Evolutionary conservation across 2,888 invertebrate species (phyloP).

Genomic region (Eupithecia insigniata): DNA sequence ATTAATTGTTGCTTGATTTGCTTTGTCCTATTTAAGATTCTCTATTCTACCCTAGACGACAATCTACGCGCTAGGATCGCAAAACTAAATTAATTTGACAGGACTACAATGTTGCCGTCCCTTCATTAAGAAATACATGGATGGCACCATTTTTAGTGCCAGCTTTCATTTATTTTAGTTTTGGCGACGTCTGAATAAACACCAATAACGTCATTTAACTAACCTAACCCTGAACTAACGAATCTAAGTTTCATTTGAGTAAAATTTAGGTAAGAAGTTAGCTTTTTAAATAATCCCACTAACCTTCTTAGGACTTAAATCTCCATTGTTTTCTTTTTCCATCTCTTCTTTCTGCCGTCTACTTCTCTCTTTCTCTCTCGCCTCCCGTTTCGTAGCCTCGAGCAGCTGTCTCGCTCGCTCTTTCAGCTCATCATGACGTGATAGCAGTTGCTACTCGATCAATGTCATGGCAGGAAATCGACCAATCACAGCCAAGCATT

Average conservation of each 20-base stretch:
- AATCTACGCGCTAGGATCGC: too few species aligned
- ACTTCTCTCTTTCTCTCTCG: constrained; percentile 76
- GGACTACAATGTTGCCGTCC: too few species aligned
- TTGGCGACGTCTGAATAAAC: too few species aligned
- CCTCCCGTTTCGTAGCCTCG: constrained; percentile 90
- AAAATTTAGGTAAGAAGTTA: neutral
- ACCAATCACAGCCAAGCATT: constrained; percentile 18
- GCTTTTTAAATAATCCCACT: neutral
- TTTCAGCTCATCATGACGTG: constrained; percentile 92
- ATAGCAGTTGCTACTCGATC: constrained; percentile 86
- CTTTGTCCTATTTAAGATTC: too few species aligned
- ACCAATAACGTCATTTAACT: too few species aligned
- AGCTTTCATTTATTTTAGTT: too few species aligned
- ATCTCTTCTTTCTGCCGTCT: constrained; percentile 68
- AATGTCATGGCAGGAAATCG: constrained; percentile 29
- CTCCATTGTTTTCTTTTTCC: constrained; percentile 85
- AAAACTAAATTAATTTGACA: too few species aligned
- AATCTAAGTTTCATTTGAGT: neutral
- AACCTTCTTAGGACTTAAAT: constrained; percentile 72
- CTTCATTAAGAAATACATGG: too few species aligned
- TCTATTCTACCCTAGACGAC: too few species aligned
- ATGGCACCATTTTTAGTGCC: too few species aligned
- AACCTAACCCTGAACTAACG: too few species aligned
- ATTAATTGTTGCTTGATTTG: too few species aligned
- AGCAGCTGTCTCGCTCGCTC: constrained; percentile 92